Conservation (phyloP, 1,140 invertebrate species). For the Drosophila dunni region DNA sequence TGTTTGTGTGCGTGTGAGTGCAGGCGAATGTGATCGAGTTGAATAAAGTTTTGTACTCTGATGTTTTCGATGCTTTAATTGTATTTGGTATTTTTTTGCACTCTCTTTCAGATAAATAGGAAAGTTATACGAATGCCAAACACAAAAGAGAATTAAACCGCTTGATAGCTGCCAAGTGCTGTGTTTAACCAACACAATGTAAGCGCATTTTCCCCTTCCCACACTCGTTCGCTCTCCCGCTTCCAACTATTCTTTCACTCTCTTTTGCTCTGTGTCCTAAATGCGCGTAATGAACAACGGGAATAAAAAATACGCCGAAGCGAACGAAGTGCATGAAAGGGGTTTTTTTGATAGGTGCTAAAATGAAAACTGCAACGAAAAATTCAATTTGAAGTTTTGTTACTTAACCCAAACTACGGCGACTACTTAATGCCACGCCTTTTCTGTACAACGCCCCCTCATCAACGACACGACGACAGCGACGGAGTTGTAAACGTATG, state of each 20-base stretch:
- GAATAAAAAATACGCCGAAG: slow-evolving; percentile 29
- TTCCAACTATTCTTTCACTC: not conserved
- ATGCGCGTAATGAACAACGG: slow-evolving; percentile 38
- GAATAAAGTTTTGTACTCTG: slow-evolving; percentile 10
- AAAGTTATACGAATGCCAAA: slow-evolving; percentile 13
- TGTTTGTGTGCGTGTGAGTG: slow-evolving; percentile 4
- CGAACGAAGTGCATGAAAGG: slow-evolving; percentile 50
- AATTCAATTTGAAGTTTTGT: slow-evolving; percentile 83
- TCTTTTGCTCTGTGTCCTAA: not conserved
- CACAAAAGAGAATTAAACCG: slow-evolving; percentile 40
- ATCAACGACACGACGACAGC: slow-evolving; percentile 34
- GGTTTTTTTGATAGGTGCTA: slow-evolving; percentile 77
- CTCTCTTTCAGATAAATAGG: not conserved
- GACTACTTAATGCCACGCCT: slow-evolving; percentile 77
- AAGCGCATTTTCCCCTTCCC: slow-evolving; percentile 4
- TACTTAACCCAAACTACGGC: slow-evolving; percentile 78
- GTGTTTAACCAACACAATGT: slow-evolving; percentile 40
- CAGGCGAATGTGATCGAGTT: slow-evolving; percentile 4
- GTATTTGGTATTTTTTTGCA: slow-evolving; percentile 24
- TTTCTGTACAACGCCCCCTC: slow-evolving; percentile 32
- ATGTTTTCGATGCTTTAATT: slow-evolving; percentile 20
- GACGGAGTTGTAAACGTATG: slow-evolving; percentile 3
- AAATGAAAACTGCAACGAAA: slow-evolving; percentile 78
- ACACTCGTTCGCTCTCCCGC: not conserved
- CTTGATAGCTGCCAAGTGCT: slow-evolving; percentile 32